Conservation (phyloP, 2,888 invertebrate species). For the Sepioteuthis lessoniana region DNA sequence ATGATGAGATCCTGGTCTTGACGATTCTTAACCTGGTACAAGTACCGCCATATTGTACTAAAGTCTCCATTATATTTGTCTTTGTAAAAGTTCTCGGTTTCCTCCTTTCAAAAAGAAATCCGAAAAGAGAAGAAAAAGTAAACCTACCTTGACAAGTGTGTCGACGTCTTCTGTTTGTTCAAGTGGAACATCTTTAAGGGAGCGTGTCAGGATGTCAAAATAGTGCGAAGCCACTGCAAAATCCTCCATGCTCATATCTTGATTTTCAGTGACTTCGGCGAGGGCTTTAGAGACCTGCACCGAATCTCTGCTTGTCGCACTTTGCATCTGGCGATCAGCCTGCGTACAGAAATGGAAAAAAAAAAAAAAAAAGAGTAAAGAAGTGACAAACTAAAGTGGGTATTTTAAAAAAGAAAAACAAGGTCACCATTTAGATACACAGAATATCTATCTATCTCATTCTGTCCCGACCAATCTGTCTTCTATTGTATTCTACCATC, state of each 20-base stretch:
- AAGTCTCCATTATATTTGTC: not conserved
- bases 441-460: not conserved
- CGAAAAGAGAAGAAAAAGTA: not conserved
- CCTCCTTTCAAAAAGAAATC: not conserved
- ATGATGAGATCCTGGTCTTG: no score
- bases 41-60: no score
- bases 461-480: no score
- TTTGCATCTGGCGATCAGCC: not conserved
- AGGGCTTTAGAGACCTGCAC: slow-evolving; percentile 52
- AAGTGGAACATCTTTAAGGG: slow-evolving; percentile 34
- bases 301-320: slow-evolving; percentile 49
- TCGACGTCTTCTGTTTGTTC: slow-evolving; percentile 48
- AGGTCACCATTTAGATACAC: not conserved
- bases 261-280: slow-evolving; percentile 52
- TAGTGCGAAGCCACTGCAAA: slow-evolving; percentile 54
- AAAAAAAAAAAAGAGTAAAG: not conserved
- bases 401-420: not conserved
- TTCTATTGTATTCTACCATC: no score
- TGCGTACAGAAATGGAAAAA: not conserved
- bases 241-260: slow-evolving; percentile 55
- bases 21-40: no score
- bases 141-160: slow-evolving; percentile 50
- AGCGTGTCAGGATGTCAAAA: slow-evolving; percentile 50
- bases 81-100: not conserved
- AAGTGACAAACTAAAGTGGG: not conserved